Percentiles rank a stretch among this genome's conserved stretches.
phyloP scores from a whole-genome alignment of 2,888 invertebrate species.

The Odontocolon sp. region DNA sequence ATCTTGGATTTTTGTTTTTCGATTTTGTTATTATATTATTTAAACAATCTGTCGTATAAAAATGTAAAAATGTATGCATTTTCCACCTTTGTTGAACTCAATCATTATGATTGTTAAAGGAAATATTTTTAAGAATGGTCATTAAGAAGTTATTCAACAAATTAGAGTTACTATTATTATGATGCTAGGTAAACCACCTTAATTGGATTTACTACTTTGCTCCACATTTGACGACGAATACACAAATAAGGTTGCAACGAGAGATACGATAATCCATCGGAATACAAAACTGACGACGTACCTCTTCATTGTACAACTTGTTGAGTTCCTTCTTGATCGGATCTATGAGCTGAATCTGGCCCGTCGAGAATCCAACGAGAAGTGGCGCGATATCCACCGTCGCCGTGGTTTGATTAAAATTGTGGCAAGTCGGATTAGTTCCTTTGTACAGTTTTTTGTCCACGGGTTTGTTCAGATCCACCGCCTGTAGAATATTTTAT shows the following conservation, averaged over 20 bases:
- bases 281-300: slow-evolving; percentile 79
- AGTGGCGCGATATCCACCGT: slow-evolving; percentile 93
- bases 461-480: slow-evolving; percentile 97
- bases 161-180: too few relatives aligned
- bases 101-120: too few relatives aligned
- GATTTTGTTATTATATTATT: too few relatives aligned
- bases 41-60: too few relatives aligned
- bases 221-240: background rate
- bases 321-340: slow-evolving; percentile 97
- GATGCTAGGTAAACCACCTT: too few relatives aligned
- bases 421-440: slow-evolving; percentile 99
- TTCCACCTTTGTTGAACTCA: too few relatives aligned
- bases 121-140: too few relatives aligned
- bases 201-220: slow-evolving; percentile 29
- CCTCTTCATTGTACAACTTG: slow-evolving; percentile 99
- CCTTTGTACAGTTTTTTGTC: slow-evolving; percentile 99
- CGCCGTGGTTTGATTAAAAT: slow-evolving; percentile 94
- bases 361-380: slow-evolving; percentile 98
- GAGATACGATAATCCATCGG: background rate
- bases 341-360: slow-evolving; percentile 98
- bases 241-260: background rate
- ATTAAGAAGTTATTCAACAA: too few relatives aligned
- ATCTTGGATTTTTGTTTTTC: too few relatives aligned
- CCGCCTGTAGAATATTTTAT: slow-evolving; percentile 85
- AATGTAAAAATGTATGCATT: too few relatives aligned